These are phyloP conservation scores for Nebria salina DNA, from an alignment of 2,888 invertebrate genomes.

Conservation along the genomic window DNA sequence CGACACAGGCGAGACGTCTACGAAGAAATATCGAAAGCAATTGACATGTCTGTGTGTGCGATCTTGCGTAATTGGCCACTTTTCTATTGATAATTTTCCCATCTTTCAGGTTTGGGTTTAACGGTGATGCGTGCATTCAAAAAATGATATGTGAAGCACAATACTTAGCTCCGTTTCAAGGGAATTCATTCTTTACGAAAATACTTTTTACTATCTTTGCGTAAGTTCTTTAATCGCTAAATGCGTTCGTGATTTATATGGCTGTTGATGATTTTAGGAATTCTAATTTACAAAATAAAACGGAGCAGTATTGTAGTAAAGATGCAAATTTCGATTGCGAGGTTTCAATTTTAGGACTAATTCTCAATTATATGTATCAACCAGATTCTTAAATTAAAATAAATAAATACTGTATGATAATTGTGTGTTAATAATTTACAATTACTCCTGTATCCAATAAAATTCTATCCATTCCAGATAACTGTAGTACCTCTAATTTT, in stretches of 20 bases:
- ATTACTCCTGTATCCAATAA: no score
- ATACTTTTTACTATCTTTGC: slow-evolving; percentile 71
- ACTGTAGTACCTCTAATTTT: no score
- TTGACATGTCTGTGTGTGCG: slow-evolving; percentile 21
- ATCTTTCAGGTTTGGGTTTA: slow-evolving; percentile 67
- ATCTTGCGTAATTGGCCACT: neutral
- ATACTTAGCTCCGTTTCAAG: slow-evolving; percentile 67
- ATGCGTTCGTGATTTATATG: slow-evolving; percentile 5
- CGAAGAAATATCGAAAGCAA: slow-evolving; percentile 14
- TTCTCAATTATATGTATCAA: slow-evolving; percentile 27
- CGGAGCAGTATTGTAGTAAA: slow-evolving; percentile 6
- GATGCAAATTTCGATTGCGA: slow-evolving; percentile 19
- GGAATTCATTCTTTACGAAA: slow-evolving; percentile 74
- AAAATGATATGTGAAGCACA: slow-evolving; percentile 75
- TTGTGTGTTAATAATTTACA: no score
- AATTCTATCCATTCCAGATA: no score
- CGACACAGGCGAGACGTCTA: slow-evolving; percentile 62
- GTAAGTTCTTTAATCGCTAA: slow-evolving; percentile 60
- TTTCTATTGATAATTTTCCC: slow-evolving; percentile 16
- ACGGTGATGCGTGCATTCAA: slow-evolving; percentile 72
- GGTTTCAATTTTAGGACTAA: slow-evolving; percentile 22
- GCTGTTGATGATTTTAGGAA: slow-evolving; percentile 14
- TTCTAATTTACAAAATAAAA: neutral
- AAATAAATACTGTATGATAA: no score
- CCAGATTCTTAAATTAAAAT: neutral